Evolutionary conservation across 2,888 invertebrate species (phyloP).

Genomic region (Cremastinae sp.): DNA sequence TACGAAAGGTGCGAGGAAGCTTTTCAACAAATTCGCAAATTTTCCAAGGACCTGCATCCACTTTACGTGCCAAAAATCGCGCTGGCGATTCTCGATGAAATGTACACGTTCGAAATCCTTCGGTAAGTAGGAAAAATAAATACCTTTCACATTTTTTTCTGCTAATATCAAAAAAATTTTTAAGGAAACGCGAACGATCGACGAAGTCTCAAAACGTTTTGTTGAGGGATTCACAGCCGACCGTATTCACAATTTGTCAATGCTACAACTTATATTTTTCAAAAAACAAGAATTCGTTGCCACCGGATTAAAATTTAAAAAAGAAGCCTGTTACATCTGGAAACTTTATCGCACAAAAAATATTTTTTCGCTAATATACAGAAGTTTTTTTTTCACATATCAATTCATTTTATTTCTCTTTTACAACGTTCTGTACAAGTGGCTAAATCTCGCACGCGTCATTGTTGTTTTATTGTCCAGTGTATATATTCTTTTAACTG

Average conservation of each 20-base stretch:
- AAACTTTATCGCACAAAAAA: not conserved
- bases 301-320: conserved; percentile 12
- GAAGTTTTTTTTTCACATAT: not conserved
- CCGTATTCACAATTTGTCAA: conserved; percentile 64
- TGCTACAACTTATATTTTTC: conserved; percentile 51
- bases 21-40: conserved; percentile 50
- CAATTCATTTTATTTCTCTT: not conserved
- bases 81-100: conserved; percentile 60
- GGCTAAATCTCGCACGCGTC: not conserved
- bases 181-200: conserved; percentile 57
- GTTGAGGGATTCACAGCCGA: conserved; percentile 57
- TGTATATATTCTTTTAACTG: not conserved
- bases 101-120: conserved; percentile 60
- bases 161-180: conserved; percentile 1
- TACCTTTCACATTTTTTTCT: conserved; percentile 10
- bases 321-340: not conserved
- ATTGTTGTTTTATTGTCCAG: too few relatives aligned
- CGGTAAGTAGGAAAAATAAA: conserved; percentile 52
- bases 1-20: conserved; percentile 60
- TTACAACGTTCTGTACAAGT: not conserved
- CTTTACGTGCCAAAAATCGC: conserved; percentile 59
- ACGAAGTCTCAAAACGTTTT: conserved; percentile 50
- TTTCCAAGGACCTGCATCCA: conserved; percentile 60
- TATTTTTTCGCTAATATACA: not conserved
- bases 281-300: conserved; percentile 3